These are phyloP conservation scores for Cylindroiulus punctatus DNA, from an alignment of 2,888 invertebrate genomes.

Conservation along the genomic window DNA sequence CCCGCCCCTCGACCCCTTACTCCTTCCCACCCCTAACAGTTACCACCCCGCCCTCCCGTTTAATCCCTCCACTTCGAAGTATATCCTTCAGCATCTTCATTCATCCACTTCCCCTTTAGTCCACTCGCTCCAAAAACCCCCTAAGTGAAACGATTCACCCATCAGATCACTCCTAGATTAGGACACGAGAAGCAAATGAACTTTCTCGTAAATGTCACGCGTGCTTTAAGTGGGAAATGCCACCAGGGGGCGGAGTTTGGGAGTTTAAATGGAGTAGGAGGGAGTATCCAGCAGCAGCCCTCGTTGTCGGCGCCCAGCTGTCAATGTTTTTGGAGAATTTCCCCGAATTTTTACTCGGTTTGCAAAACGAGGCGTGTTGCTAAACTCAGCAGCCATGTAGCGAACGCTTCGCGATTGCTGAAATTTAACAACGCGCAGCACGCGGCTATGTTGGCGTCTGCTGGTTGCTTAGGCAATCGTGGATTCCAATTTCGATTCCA, in stretches of 20 bases:
- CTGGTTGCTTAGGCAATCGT: too few species aligned
- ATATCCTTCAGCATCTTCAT: not conserved
- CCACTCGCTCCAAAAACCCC: not conserved
- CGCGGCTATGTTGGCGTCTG: too few species aligned
- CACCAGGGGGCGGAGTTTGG: not conserved
- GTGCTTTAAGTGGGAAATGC: not conserved
- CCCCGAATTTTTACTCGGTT: too few species aligned
- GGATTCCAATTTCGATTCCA: too few species aligned
- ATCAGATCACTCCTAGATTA: not conserved
- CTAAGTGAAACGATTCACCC: not conserved
- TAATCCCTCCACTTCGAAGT: not conserved
- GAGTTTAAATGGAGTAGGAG: not conserved
- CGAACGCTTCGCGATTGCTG: too few species aligned
- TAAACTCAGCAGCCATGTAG: too few species aligned
- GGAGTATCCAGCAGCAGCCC: too few species aligned
- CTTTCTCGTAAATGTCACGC: slow-evolving; percentile 19
- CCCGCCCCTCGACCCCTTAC: not conserved
- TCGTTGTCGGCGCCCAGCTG: too few species aligned
- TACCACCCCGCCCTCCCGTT: too few species aligned
- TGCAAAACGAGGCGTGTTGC: too few species aligned
- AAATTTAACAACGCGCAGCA: too few species aligned
- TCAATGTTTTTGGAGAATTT: too few species aligned
- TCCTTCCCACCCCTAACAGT: not conserved
- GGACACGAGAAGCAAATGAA: slow-evolving; percentile 8
- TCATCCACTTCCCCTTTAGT: not conserved